Evolutionary conservation across 2,888 invertebrate species (phyloP), one percentile per base, ranked within the genome.

Genomic region (Tetropium fuscum): DNA sequence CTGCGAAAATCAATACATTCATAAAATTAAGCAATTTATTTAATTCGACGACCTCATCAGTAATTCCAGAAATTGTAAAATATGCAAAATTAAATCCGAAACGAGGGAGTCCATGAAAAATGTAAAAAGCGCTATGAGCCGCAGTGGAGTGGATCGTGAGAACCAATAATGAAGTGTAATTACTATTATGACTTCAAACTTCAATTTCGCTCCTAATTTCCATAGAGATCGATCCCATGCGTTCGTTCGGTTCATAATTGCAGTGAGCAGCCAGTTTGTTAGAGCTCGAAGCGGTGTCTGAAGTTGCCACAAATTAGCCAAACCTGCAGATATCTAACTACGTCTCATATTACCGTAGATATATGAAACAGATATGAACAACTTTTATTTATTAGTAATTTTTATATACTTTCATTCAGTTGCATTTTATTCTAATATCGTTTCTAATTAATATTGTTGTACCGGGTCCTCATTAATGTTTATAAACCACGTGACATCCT

Each of bases 221-320:
- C 71, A 70, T 69, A 73, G 66, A 68, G 73, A 73, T 74, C 73
- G 72, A 73, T 71, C 69, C 63, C 65, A 66, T 71, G 68, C 70
- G 68, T 68, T 69, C 66, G 66, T 41, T 58, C 66, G 66, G 32
- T 58, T 27, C 51, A 62, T 62, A 58, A 62, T 62, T 58, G 58
- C 53, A 45, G 25, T n/a, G 36, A 30, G 45, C 40, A 25, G 22
- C 19, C 38, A 38, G 40, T 40, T 54, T 44, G 34, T 44, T 45
- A 30, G 34, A 45, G 45, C 54, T 54, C 22, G 20, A 7, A 55
- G 55, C 55, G 47, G 47, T 47, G 48, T 55, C 55, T 40, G 32
- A 47, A 47, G 30, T 20, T 40, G 47, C 41, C 44, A 47, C 13
- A 40, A 55, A 55, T 55, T 55, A 47, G 55, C 30, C 38, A 45